Percentiles rank a stretch among this genome's conserved stretches.
Evolutionary conservation across 2,113 vertebrate species (phyloP).

Genomic region (Podarcis raffonei): DNA sequence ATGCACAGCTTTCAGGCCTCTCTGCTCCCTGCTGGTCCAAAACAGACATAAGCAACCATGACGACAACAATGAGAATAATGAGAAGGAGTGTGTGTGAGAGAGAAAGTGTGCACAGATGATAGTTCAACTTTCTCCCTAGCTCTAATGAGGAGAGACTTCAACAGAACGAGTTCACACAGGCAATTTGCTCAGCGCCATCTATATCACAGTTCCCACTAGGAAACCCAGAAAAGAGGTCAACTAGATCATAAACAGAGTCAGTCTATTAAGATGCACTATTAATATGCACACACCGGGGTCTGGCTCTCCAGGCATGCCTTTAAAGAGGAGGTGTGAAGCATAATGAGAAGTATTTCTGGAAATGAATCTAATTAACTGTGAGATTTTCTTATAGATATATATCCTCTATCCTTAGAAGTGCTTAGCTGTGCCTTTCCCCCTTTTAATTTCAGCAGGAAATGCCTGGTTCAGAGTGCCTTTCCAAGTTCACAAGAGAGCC

Average conservation of each 20-base stretch:
- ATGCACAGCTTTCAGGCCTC: background rate
- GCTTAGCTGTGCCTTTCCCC: fast-evolving
- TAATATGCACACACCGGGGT: slow-evolving; percentile 35
- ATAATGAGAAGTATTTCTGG: slow-evolving; percentile 46
- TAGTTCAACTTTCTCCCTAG: background rate
- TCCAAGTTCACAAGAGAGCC: background rate
- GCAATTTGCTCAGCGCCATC: background rate
- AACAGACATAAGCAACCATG: background rate
- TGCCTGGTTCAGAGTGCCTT: slow-evolving; percentile 34
- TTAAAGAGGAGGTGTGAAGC: slow-evolving; percentile 3
- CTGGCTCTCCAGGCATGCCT: slow-evolving; percentile 39
- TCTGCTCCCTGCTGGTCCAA: background rate
- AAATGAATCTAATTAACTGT: slow-evolving; percentile 42
- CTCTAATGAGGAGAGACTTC: background rate
- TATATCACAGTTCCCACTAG: background rate
- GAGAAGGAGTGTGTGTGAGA: background rate
- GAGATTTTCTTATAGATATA: background rate
- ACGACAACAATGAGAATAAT: background rate
- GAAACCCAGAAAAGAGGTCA: slow-evolving; percentile 12
- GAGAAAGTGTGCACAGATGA: background rate
- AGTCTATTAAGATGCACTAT: slow-evolving; percentile 13
- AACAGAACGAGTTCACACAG: background rate
- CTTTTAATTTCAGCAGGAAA: background rate
- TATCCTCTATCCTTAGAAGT: background rate
- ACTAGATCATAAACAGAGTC: background rate